Evolutionary conservation across 2,888 invertebrate species (phyloP).

Genomic region (Halictus ligatus): DNA sequence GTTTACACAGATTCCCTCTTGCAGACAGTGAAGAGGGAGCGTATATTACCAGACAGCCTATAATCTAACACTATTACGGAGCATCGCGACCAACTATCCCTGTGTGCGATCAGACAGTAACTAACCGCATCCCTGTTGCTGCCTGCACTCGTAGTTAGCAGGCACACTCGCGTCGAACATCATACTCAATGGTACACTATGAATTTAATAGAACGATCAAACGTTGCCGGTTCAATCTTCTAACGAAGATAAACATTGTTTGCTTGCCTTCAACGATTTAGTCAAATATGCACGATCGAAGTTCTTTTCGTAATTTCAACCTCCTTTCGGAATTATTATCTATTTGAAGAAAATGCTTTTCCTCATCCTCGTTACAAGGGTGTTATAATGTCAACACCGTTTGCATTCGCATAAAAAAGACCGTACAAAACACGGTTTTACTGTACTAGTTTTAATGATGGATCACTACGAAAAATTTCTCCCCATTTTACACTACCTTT

Average conservation of each 20-base stretch:
- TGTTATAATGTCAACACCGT: too few relatives aligned
- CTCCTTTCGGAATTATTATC: too few relatives aligned
- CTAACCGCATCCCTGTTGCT: constrained; percentile 74
- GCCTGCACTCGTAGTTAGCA: constrained; percentile 55
- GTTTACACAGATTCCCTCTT: constrained; percentile 65
- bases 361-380: too few relatives aligned
- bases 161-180: neutral
- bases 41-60: constrained; percentile 70
- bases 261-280: too few relatives aligned
- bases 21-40: constrained; percentile 44
- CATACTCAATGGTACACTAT: neutral
- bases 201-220: neutral
- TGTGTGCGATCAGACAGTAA: constrained; percentile 80
- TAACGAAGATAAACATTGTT: neutral
- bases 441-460: too few relatives aligned
- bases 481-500: too few relatives aligned
- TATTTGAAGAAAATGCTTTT: too few relatives aligned
- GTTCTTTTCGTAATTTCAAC: too few relatives aligned
- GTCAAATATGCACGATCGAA: too few relatives aligned
- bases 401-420: too few relatives aligned
- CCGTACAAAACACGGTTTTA: too few relatives aligned
- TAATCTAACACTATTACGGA: constrained; percentile 80
- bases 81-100: constrained; percentile 77
- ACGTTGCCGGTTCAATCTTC: neutral
- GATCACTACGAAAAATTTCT: too few relatives aligned